Conservation (phyloP, 1,140 invertebrate species). For the Brachionus rubens region DNA sequence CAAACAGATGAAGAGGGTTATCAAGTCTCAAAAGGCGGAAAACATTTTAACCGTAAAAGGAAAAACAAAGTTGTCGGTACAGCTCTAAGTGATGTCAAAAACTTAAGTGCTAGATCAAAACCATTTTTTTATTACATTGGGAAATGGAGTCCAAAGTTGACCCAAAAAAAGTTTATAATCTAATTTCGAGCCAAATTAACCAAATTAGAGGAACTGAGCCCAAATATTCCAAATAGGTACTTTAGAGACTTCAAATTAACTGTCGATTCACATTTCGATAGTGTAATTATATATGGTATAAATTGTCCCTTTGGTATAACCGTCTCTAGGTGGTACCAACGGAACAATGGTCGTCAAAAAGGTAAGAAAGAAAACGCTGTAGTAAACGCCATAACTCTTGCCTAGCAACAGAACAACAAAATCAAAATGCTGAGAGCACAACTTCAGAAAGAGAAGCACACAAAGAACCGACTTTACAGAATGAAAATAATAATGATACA, state of each 20-base stretch:
- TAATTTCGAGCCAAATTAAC: neutral
- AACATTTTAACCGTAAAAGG: no score
- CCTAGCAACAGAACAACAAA: neutral
- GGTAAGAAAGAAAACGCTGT: neutral
- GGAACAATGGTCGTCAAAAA: neutral
- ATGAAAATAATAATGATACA: no score
- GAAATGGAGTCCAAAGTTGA: neutral
- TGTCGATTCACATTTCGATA: neutral
- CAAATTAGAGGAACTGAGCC: neutral
- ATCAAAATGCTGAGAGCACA: neutral
- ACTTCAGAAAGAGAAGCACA: no score
- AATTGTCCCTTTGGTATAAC: neutral
- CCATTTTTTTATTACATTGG: neutral
- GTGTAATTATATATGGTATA: neutral
- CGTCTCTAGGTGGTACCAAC: neutral
- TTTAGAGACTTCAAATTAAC: neutral
- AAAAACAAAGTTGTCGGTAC: neutral
- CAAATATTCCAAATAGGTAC: slow-evolving; percentile 10
- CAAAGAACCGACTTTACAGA: no score
- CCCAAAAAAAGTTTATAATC: neutral
- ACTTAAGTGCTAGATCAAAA: neutral
- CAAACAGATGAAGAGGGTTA: no score
- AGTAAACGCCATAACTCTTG: neutral
- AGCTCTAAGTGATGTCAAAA: neutral
- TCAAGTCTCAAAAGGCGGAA: no score